Percentiles rank a stretch among this genome's conserved stretches.
Evolutionary conservation across 2,888 invertebrate genomes (phyloP).

Genomic region (Papilio elwesi): DNA sequence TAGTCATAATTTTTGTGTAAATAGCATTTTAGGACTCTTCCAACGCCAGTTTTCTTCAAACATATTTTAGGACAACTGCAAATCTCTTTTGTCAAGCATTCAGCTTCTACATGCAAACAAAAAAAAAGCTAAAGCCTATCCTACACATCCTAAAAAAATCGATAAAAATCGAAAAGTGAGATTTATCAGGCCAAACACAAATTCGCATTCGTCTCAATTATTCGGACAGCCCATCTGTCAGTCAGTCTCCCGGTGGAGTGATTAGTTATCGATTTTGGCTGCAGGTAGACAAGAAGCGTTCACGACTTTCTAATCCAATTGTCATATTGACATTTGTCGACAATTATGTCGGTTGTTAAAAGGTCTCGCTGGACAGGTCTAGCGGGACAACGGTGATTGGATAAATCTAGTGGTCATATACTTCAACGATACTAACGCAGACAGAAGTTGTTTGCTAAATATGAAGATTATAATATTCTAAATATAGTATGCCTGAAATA

Average conservation of each 20-base stretch:
- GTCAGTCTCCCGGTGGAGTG: conserved; percentile 77
- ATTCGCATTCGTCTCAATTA: conserved; percentile 81
- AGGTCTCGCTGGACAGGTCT: background rate
- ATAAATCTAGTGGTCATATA: no score
- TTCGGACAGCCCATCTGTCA: conserved; percentile 80
- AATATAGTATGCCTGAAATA: background rate
- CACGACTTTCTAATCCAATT: background rate
- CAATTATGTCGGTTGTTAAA: background rate
- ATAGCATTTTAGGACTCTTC: no score
- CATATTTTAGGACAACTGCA: no score
- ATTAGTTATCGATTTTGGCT: conserved; percentile 69
- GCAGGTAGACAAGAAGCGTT: conserved; percentile 43
- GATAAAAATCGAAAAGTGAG: conserved; percentile 56
- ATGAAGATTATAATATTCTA: background rate
- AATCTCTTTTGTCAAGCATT: no score
- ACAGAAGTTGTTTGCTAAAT: background rate
- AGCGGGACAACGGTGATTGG: no score
- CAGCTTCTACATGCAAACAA: no score
- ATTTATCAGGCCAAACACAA: conserved; percentile 70
- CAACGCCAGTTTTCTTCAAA: no score
- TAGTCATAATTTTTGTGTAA: no score
- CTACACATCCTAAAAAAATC: conserved; percentile 48
- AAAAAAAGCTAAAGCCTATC: background rate
- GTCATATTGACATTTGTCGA: background rate
- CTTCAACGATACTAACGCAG: background rate